Percentiles rank a stretch among this genome's conserved stretches.
Conservation (phyloP, 2,797 vertebrate species). For the Selene dorsalis region DNA sequence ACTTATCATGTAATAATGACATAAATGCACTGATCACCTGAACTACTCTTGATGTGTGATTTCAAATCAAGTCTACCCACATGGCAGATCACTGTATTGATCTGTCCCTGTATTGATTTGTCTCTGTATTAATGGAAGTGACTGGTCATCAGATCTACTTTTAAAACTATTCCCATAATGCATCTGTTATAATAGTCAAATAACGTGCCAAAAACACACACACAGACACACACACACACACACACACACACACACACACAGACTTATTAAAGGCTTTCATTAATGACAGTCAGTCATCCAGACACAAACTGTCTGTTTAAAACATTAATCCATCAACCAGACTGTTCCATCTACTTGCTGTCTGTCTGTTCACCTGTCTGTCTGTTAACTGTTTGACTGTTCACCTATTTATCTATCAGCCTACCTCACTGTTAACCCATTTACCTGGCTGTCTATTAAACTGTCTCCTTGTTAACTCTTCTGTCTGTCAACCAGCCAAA, state of each 20-base stretch:
- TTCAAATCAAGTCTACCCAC: background rate
- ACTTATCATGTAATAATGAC: background rate
- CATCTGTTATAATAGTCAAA: slow-evolving; percentile 16
- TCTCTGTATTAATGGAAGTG: background rate
- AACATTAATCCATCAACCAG: slow-evolving; percentile 64
- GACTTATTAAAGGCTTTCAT: slow-evolving; percentile 58
- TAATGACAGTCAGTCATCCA: slow-evolving; percentile 43
- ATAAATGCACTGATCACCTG: background rate
- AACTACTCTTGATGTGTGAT: background rate
- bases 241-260: slow-evolving; percentile 6
- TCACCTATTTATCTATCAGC: background rate
- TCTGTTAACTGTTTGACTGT: background rate
- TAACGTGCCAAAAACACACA: slow-evolving; percentile 18
- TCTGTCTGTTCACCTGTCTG: background rate
- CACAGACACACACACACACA: slow-evolving; percentile 12
- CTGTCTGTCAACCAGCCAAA: background rate
- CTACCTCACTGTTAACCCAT: background rate
- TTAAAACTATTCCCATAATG: background rate
- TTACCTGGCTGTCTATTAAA: background rate
- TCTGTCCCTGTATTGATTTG: too few relatives aligned
- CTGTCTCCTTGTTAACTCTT: background rate
- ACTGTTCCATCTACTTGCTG: slow-evolving; percentile 40
- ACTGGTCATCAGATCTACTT: background rate
- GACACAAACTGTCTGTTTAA: slow-evolving; percentile 36
- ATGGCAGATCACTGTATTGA: background rate